These are phyloP conservation scores for Lepus americanus DNA, from an alignment of 2,113 vertebrate species.

Conservation along the genomic window DNA sequence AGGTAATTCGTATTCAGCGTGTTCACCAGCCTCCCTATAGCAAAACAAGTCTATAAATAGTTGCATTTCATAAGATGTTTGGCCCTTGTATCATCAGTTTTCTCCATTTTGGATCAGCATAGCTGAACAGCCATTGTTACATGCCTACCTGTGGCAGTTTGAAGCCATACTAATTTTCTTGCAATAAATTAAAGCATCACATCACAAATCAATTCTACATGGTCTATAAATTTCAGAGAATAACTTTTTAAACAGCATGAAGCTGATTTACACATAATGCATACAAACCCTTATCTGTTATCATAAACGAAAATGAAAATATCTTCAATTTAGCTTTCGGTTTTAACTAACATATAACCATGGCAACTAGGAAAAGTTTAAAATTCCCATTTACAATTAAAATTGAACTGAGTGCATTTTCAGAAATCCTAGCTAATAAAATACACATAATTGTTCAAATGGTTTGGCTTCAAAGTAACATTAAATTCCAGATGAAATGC, in stretches of 20 bases:
- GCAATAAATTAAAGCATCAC: constrained; percentile 89
- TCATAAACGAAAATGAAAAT: constrained; percentile 87
- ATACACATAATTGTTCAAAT: constrained; percentile 87
- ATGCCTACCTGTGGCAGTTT: constrained; percentile 89
- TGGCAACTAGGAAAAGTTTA: constrained; percentile 85
- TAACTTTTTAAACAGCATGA: constrained; percentile 89
- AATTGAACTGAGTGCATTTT: constrained; percentile 88
- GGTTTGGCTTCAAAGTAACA: constrained; percentile 90
- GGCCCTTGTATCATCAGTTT: constrained; percentile 88
- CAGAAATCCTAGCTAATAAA: constrained; percentile 88
- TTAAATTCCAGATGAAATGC: constrained; percentile 92
- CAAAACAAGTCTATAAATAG: constrained; percentile 93
- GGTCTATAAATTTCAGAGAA: constrained; percentile 87
- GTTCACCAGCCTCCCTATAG: constrained; percentile 92
- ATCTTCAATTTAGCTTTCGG: constrained; percentile 87
- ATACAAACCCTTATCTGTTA: constrained; percentile 87
- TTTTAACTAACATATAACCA: constrained; percentile 87
- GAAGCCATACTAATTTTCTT: constrained; percentile 88
- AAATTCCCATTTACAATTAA: constrained; percentile 89
- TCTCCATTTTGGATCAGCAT: constrained; percentile 87
- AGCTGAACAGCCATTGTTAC: constrained; percentile 87
- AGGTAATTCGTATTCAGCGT: constrained; percentile 93
- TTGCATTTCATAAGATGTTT: constrained; percentile 90
- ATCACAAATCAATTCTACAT: constrained; percentile 89
- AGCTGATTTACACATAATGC: constrained; percentile 90